Evolutionary conservation across 1,140 invertebrate genomes (phyloP).

Genomic region (Microplitis demolitor): DNA sequence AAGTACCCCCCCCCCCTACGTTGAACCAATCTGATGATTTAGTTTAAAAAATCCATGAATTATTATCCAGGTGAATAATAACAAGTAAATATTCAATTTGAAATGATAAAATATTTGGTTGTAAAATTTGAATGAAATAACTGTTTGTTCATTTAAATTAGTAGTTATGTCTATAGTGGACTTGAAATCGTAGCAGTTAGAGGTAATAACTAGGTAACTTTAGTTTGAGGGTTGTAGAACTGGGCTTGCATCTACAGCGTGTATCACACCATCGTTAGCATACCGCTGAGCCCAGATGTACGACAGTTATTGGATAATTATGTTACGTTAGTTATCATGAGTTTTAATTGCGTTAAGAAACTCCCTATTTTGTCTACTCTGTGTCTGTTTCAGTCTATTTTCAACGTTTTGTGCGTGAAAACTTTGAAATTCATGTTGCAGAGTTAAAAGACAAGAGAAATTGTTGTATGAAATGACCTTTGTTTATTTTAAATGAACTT

Average conservation of each 20-base stretch:
- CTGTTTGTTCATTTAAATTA: not conserved
- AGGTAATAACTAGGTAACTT: conserved; percentile 1
- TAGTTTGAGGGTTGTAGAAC: not conserved
- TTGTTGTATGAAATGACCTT: too few relatives aligned
- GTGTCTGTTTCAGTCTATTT: not conserved
- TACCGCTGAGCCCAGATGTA: conserved; percentile 19
- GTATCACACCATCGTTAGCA: conserved; percentile 17
- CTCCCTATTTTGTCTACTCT: conserved; percentile 33
- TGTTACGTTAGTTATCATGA: conserved; percentile 44
- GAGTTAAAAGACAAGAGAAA: not conserved
- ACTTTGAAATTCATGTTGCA: too few relatives aligned
- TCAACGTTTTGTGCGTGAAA: too few relatives aligned
- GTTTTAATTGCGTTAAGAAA: conserved; percentile 46
- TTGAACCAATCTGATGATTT: too few relatives aligned
- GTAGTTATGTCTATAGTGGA: not conserved
- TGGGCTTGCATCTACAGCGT: not conserved
- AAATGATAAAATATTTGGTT: not conserved
- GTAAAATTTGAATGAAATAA: not conserved
- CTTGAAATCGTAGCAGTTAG: not conserved
- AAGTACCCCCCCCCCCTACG: too few relatives aligned
- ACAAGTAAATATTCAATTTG: not conserved
- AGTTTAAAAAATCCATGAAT: too few relatives aligned
- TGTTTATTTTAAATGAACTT: not conserved
- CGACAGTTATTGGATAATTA: conserved; percentile 48
- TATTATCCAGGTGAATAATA: too few relatives aligned